These are phyloP conservation scores for Mohoua ochrocephala DNA, from an alignment of 2,113 vertebrate species.

Conservation along the genomic window DNA sequence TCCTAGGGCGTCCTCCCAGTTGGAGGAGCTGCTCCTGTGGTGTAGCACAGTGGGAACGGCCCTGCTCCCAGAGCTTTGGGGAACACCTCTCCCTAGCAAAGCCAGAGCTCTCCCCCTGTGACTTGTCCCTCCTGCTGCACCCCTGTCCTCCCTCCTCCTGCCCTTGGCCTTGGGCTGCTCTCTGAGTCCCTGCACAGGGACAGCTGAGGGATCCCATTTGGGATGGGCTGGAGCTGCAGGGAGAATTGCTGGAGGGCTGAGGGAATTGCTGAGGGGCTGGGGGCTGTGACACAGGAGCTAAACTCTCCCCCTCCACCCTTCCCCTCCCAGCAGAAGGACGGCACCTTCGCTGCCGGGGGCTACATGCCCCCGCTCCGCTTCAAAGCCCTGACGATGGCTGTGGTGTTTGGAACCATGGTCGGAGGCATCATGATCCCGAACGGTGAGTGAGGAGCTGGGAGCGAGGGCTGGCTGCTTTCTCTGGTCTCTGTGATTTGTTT, in stretches of 20 bases:
- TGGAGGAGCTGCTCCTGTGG: not conserved
- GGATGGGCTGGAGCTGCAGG: not conserved
- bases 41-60: fast-evolving
- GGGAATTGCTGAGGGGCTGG: not conserved
- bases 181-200: not conserved
- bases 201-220: not conserved
- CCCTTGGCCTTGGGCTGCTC: not conserved
- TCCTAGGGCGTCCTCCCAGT: not conserved
- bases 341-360: conserved; percentile 92
- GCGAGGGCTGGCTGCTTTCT: not conserved
- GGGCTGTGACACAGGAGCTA: not conserved
- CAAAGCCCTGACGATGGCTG: conserved; percentile 88
- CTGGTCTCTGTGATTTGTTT: not conserved
- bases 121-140: not conserved
- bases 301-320: not conserved
- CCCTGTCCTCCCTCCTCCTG: not conserved
- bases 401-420: conserved; percentile 97
- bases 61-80: not conserved
- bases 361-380: conserved; percentile 98
- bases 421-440: conserved; percentile 96
- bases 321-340: conserved; percentile 87
- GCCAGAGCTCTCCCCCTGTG: not conserved
- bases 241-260: not conserved
- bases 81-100: not conserved
- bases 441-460: conserved; percentile 68